These are phyloP conservation scores for Peromyscus leucopus DNA, from an alignment of 2,113 vertebrate species.

Conservation along the genomic window DNA sequence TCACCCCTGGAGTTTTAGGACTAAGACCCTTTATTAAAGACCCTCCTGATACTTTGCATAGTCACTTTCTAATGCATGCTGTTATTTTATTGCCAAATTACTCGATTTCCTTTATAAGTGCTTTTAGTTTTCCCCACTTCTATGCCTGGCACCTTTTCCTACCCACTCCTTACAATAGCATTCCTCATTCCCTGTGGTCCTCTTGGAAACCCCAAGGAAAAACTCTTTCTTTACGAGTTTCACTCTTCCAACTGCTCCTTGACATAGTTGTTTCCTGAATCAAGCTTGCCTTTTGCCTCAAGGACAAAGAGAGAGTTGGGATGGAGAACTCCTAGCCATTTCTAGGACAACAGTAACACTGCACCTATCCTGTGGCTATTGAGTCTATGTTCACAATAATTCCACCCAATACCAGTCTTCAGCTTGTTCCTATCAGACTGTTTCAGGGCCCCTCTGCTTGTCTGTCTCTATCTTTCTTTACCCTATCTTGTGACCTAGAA, in stretches of 20 bases:
- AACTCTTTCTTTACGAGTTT: background rate
- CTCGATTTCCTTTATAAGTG: constrained; percentile 1
- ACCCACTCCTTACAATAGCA: background rate
- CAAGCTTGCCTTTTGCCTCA: constrained; percentile 16
- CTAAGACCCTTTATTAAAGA: background rate
- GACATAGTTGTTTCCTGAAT: background rate
- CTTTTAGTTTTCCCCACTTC: background rate
- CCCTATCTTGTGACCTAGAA: background rate
- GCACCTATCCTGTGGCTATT: background rate
- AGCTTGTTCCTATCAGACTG: background rate
- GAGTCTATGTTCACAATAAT: background rate
- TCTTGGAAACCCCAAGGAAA: background rate
- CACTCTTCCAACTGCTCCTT: background rate
- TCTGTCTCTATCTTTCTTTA: background rate
- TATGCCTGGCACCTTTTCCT: background rate
- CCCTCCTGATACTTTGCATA: background rate
- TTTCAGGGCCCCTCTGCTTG: background rate
- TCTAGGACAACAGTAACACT: background rate
- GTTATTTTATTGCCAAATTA: constrained; percentile 23
- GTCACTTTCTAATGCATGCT: background rate
- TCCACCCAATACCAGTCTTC: background rate
- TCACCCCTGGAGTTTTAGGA: background rate
- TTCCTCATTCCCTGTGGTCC: constrained; percentile 26
- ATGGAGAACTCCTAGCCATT: background rate
- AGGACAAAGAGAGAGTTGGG: background rate